Percentiles rank a stretch among this genome's conserved stretches.
Conservation (phyloP, 2,113 vertebrate genomes). For the Pipa parva region DNA sequence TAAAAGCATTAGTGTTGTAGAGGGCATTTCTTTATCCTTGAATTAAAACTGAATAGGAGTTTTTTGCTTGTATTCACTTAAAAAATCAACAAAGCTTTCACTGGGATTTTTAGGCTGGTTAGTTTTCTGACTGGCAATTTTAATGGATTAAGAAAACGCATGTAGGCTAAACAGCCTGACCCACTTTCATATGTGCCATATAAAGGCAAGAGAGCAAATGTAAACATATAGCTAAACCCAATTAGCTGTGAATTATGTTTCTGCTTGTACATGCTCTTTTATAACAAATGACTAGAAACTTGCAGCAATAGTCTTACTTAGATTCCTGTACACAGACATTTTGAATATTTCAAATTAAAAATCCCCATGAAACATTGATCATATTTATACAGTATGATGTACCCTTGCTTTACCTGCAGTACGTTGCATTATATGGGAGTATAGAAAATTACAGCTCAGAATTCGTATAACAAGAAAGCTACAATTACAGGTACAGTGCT, state of each 20-base stretch:
- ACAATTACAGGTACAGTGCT: too few relatives aligned
- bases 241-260: conserved; percentile 14
- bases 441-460: too few relatives aligned
- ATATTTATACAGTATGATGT: too few relatives aligned
- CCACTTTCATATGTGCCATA: conserved; percentile 51
- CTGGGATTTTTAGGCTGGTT: conserved; percentile 46
- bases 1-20: conserved; percentile 36
- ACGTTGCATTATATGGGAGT: too few relatives aligned
- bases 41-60: conserved; percentile 47
- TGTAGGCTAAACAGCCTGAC: conserved; percentile 53
- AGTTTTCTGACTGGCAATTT: conserved; percentile 58
- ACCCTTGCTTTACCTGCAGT: too few relatives aligned
- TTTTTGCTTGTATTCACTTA: conserved; percentile 43
- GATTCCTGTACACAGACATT: too few relatives aligned
- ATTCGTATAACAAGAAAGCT: too few relatives aligned
- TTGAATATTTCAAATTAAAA: too few relatives aligned
- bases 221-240: neutral
- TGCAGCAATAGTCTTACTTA: neutral
- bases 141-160: conserved; percentile 53
- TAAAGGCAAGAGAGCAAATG: conserved; percentile 10
- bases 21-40: conserved; percentile 48
- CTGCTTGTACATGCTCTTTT: conserved; percentile 11
- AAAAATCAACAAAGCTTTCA: conserved; percentile 49
- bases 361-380: too few relatives aligned
- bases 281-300: conserved; percentile 10